Evolutionary conservation across 2,113 vertebrate genomes (phyloP).

Genomic region (Rana temporaria): DNA sequence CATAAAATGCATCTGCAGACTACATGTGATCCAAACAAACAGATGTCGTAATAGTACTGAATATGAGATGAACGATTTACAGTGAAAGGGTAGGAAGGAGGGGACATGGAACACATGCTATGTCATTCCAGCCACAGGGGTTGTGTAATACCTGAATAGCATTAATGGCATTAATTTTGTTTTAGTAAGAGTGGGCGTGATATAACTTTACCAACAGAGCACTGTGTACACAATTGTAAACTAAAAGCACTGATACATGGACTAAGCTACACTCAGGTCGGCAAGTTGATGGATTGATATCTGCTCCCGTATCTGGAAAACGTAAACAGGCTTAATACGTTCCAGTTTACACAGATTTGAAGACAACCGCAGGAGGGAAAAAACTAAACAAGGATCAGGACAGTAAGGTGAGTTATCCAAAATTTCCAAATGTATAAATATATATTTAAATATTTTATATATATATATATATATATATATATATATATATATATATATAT

Average conservation of each 20-base stretch:
- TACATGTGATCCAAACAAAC: background rate
- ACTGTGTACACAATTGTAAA: constrained; percentile 21
- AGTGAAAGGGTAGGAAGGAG: constrained; percentile 5
- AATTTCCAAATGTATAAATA: background rate
- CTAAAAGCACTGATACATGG: constrained; percentile 38
- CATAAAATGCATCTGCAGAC: background rate
- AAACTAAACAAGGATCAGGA: background rate
- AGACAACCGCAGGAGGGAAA: background rate
- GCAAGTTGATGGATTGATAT: constrained; percentile 13
- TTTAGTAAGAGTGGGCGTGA: constrained; percentile 54
- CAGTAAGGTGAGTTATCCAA: constrained; percentile 1
- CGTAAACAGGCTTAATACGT: background rate
- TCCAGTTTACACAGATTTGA: background rate
- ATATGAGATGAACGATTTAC: background rate
- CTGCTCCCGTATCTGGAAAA: constrained; percentile 2
- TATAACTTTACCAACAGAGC: constrained; percentile 7
- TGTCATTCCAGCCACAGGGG: constrained; percentile 16
- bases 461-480: no score
- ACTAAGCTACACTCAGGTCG: background rate
- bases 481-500: no score
- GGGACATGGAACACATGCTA: background rate
- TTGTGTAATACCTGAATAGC: constrained; percentile 51
- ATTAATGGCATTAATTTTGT: constrained; percentile 48
- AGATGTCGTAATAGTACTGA: background rate
- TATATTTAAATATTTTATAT: no score